Percentiles rank a stretch among this genome's conserved stretches.
These are phyloP conservation scores for Trididemnum nubilum DNA, from an alignment of 23 tunicate genomes.

Conservation along the genomic window DNA sequence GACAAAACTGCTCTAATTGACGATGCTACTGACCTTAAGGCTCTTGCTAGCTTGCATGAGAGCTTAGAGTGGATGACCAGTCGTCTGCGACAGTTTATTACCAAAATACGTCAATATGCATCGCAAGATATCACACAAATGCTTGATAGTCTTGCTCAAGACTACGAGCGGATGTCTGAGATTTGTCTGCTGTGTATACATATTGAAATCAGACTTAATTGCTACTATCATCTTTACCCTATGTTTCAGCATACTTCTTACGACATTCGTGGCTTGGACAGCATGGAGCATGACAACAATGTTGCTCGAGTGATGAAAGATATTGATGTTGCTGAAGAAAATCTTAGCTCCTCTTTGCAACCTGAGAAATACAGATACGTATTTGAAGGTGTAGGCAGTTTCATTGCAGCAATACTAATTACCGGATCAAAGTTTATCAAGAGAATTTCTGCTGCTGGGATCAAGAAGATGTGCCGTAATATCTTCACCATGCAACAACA, in stretches of 20 bases:
- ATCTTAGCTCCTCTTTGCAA: constrained; percentile 56
- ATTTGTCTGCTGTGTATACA: constrained; percentile 81
- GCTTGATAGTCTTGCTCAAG: constrained; percentile 56
- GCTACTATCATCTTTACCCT: constrained; percentile 66
- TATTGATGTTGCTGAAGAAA: constrained; percentile 60
- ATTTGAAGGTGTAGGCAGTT: constrained; percentile 93
- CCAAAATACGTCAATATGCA: constrained; percentile 41
- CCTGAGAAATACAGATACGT: constrained; percentile 70
- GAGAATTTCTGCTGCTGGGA: constrained; percentile 80
- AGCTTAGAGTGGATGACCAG: constrained; percentile 92
- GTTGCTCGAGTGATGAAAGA: constrained; percentile 53
- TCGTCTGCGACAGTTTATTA: constrained; percentile 48
- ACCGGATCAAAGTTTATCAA: constrained; percentile 75
- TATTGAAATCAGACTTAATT: constrained; percentile 69
- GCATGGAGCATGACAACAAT: constrained; percentile 77
- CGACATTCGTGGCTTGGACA: constrained; percentile 73
- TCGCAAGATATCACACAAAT: constrained; percentile 56
- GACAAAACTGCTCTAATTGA: constrained; percentile 34
- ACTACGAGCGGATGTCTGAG: constrained; percentile 69
- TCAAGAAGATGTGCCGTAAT: constrained; percentile 96
- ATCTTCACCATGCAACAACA: constrained; percentile 87
- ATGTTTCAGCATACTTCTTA: constrained; percentile 58
- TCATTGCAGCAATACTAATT: constrained; percentile 73
- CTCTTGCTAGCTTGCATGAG: constrained; percentile 89
- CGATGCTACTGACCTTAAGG: constrained; percentile 66